phyloP scores from a whole-genome alignment of 2,888 invertebrate species.

The Erebia palarica region DNA sequence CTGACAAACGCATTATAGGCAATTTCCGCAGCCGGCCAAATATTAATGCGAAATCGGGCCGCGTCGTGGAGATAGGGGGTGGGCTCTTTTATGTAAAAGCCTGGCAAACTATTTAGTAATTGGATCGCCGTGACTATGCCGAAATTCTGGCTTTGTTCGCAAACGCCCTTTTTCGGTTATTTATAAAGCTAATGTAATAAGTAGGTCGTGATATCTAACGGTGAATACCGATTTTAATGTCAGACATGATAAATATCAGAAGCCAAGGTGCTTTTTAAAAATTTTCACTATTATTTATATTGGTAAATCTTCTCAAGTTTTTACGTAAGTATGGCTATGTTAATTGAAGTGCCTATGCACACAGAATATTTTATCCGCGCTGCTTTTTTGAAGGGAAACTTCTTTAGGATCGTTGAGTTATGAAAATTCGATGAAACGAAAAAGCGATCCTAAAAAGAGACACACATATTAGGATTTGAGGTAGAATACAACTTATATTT shows the following conservation, averaged over 20 bases:
- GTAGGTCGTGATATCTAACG: slow-evolving; percentile 13
- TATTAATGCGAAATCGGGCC: slow-evolving; percentile 34
- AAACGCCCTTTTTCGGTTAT: slow-evolving; percentile 30
- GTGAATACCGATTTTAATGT: slow-evolving; percentile 15
- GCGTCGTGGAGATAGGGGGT: slow-evolving; percentile 19
- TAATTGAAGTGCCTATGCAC: no score
- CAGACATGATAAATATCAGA: slow-evolving; percentile 6
- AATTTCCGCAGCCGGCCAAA: slow-evolving; percentile 36
- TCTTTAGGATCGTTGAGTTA: no score
- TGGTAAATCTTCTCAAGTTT: no score
- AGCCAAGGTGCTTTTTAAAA: slow-evolving; percentile 5
- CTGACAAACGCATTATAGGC: slow-evolving; percentile 32
- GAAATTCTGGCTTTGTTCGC: slow-evolving; percentile 38
- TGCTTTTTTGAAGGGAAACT: no score
- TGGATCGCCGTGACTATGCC: slow-evolving; percentile 40
- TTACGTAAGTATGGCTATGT: no score
- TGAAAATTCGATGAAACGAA: no score
- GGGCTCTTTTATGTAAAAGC: slow-evolving; percentile 36
- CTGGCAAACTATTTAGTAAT: slow-evolving; percentile 43
- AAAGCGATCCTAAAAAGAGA: no score
- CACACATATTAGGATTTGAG: no score
- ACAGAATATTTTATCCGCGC: no score
- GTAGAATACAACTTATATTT: no score
- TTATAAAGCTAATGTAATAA: slow-evolving; percentile 28
- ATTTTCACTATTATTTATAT: no score